Evolutionary conservation across 2,113 vertebrate species (phyloP).

Genomic region (Oryctolagus cuniculus): mOryCun1.1 NC_091436.1:33870501-33871000

Average conservation of each 20-base stretch:
- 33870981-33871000: too few relatives aligned
- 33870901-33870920: too few relatives aligned
- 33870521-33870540: neutral
- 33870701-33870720: slow-evolving; percentile 19
- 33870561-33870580: neutral
- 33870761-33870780: neutral
- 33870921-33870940: too few relatives aligned
- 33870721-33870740: slow-evolving; percentile 4
- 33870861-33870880: too few relatives aligned
- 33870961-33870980: too few relatives aligned
- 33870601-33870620: neutral
- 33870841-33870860: too few relatives aligned
- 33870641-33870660: neutral
- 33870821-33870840: too few relatives aligned
- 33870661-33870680: slow-evolving; percentile 1
- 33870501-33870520: slow-evolving; percentile 11
- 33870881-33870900: too few relatives aligned
- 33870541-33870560: neutral
- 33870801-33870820: too few relatives aligned
- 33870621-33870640: slow-evolving; percentile 45
- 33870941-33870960: too few relatives aligned
- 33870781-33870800: too few relatives aligned
- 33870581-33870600: neutral
- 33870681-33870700: neutral
- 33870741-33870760: slow-evolving; percentile 16